A percentile compares a stretch with the other conserved stretches of the same genome.
phyloP scores from a whole-genome alignment of 2,113 vertebrate genomes.

The Chionomys nivalis region DNA sequence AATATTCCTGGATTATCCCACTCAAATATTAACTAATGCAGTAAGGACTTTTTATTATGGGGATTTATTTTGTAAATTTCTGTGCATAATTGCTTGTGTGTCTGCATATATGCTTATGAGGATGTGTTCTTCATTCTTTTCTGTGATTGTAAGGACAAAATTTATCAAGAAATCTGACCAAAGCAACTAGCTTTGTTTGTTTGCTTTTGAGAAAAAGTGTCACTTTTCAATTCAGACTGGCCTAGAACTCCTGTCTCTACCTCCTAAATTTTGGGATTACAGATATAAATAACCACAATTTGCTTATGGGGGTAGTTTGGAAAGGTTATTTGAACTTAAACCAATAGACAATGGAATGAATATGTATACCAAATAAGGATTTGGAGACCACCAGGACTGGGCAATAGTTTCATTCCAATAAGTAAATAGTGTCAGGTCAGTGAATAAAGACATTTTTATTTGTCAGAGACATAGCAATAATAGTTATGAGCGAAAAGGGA shows the following conservation, averaged over 20 bases:
- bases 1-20: background rate
- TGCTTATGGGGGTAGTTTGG: background rate
- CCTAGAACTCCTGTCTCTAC: background rate
- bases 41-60: background rate
- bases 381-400: background rate
- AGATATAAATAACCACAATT: background rate
- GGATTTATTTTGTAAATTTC: slow-evolving; percentile 17
- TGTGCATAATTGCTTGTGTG: background rate
- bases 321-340: background rate
- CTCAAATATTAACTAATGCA: background rate
- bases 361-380: background rate
- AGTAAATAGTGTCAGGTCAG: background rate
- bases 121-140: background rate
- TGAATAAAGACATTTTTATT: background rate
- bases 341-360: background rate
- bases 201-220: background rate
- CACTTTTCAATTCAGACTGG: background rate
- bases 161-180: background rate
- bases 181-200: background rate
- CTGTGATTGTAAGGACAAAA: background rate
- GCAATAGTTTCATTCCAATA: slow-evolving; percentile 25
- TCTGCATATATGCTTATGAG: background rate
- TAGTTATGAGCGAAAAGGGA: background rate
- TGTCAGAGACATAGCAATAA: background rate
- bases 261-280: background rate